Evolutionary conservation across 2,797 vertebrate genomes (phyloP).

Genomic region (Melanotaenia parkinsoni): DNA sequence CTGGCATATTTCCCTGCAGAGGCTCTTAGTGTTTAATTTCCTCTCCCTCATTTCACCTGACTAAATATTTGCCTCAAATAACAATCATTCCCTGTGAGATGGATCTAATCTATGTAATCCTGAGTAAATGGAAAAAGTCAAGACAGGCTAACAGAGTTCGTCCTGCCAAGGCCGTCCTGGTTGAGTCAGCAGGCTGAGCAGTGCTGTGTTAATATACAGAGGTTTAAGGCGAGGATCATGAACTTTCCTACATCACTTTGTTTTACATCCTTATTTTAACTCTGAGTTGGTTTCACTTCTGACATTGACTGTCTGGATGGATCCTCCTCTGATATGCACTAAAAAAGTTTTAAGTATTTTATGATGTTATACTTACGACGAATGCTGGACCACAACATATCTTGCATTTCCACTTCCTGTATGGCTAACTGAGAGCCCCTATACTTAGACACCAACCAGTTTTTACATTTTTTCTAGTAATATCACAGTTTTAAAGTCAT

Average conservation of each 20-base stretch:
- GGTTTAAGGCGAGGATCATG: not conserved
- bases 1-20: conserved; percentile 38
- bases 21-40: conserved; percentile 56
- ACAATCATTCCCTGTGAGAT: conserved; percentile 61
- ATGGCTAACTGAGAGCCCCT: too few species aligned
- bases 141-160: conserved; percentile 41
- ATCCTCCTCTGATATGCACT: not conserved
- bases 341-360: not conserved
- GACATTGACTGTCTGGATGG: not conserved
- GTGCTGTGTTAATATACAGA: not conserved
- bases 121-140: conserved; percentile 62
- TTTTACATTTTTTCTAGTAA: not conserved
- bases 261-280: conserved; percentile 5
- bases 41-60: conserved; percentile 37
- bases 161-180: conserved; percentile 33
- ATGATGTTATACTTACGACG: not conserved
- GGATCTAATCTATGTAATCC: conserved; percentile 63
- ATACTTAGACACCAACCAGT: not conserved
- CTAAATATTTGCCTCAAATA: conserved; percentile 78
- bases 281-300: not conserved
- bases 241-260: conserved; percentile 19
- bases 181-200: conserved; percentile 34
- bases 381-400: not conserved
- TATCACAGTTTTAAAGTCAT: not conserved
- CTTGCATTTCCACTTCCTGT: not conserved